These are phyloP conservation scores for Pteropus rufus DNA, from an alignment of 2,797 vertebrate species.

Conservation along the genomic window DNA sequence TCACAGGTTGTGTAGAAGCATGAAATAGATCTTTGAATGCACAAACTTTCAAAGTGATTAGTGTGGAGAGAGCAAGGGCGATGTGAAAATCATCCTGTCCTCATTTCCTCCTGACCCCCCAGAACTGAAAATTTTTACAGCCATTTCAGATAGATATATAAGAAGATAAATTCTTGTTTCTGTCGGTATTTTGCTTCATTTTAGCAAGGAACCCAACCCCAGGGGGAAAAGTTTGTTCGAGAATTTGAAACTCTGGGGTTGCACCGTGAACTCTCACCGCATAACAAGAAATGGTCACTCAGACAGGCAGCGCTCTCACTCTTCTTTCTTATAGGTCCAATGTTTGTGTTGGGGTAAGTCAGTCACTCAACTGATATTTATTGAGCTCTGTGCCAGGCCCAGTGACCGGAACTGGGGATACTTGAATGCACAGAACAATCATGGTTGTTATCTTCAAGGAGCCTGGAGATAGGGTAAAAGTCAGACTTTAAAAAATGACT, in stretches of 20 bases:
- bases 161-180: background rate
- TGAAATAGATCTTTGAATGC: background rate
- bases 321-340: background rate
- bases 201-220: background rate
- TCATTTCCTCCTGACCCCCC: background rate
- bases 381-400: background rate
- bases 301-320: rapidly evolving
- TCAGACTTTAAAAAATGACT: background rate
- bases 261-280: background rate
- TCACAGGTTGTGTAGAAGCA: background rate
- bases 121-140: background rate
- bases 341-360: background rate
- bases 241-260: background rate
- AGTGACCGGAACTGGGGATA: background rate
- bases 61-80: background rate
- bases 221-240: background rate
- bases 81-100: background rate
- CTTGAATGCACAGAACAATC: background rate
- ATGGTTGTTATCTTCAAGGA: background rate
- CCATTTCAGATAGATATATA: background rate
- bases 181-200: background rate
- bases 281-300: background rate
- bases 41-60: background rate
- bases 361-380: background rate
- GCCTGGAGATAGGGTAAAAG: background rate